Evolutionary conservation across 2,797 vertebrate species (phyloP), one percentile per base, ranked within the genome.

Genomic region (Acanthopagrus latus): DNA sequence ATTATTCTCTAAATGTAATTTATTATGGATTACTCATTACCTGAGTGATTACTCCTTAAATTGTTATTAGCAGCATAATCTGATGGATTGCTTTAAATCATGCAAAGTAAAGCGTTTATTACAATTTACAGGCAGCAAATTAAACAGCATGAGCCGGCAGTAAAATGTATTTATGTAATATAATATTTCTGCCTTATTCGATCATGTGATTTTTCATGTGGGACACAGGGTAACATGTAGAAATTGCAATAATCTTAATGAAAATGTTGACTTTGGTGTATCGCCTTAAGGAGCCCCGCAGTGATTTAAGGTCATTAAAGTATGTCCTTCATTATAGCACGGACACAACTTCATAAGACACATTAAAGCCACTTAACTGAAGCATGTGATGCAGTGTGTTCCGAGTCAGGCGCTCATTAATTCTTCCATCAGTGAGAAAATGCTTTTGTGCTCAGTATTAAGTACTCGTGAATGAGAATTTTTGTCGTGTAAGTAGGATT

Each of bases 401-500:
- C 85, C 43, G 64, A 87, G 75, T 74, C 80, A 87, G 69, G 76
- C 60, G 59, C 81, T 74, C 50, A 84, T 81, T 90, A 80, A 85
- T 90, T 38, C 68, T 82, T 76, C 73, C 69, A 82, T 44, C 58
- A 60, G 70, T 60, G 60, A 60, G 79, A 44, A 84, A 84, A 76
- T 76, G 50, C 52, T 54, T 64, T 77, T 59, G 43, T 33, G 33
- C 64, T 74, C 25, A 44, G 47, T 68, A 82, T 82, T 66, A 86
- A 84, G 44, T 81, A 60, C 55, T 56, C 41, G 85, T 84, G 65
- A 91, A 89, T 84, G 55, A 71, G 76, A 84, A 84, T 85, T 84
- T 86, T 89, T 89, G 93, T 86, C 18, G 56, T 67, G 79, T 84
- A 87, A 92, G 91, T 80, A 88, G 68, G 23, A 43, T 7, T 56